Conservation (phyloP, 2,888 invertebrate species). For the Girardia tigrina region DNA sequence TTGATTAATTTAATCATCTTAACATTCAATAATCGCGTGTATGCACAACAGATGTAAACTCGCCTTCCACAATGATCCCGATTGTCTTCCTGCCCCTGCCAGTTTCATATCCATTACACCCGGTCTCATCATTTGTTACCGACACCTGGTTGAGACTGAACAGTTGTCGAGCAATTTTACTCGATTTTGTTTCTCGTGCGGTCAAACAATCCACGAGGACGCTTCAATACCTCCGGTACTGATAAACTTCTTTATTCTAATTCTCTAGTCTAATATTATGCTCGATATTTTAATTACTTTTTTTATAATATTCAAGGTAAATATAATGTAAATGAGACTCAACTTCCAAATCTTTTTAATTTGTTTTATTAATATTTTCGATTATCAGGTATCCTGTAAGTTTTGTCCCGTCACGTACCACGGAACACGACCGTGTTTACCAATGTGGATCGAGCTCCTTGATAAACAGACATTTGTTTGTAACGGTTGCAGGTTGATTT, state of each 20-base stretch:
- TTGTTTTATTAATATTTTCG: no score
- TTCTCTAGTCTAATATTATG: no score
- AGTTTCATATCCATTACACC: neutral
- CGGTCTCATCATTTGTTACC: neutral
- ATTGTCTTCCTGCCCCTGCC: slow-evolving; percentile 1
- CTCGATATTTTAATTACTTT: no score
- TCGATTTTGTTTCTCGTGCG: neutral
- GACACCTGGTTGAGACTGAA: neutral
- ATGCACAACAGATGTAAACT: neutral
- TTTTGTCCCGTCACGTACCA: neutral
- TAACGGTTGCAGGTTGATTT: neutral
- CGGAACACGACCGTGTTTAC: neutral
- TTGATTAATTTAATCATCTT: no score
- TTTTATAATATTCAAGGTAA: no score
- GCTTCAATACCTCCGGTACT: no score
- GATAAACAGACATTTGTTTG: neutral
- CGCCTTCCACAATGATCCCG: neutral
- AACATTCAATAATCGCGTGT: no score
- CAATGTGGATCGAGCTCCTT: neutral
- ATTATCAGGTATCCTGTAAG: neutral
- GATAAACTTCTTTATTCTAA: no score
- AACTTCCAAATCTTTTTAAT: no score
- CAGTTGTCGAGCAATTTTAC: neutral
- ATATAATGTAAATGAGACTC: no score
- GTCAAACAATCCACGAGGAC: neutral